Conservation (phyloP, 2,113 vertebrate species). For the Apeltes quadracus region DNA sequence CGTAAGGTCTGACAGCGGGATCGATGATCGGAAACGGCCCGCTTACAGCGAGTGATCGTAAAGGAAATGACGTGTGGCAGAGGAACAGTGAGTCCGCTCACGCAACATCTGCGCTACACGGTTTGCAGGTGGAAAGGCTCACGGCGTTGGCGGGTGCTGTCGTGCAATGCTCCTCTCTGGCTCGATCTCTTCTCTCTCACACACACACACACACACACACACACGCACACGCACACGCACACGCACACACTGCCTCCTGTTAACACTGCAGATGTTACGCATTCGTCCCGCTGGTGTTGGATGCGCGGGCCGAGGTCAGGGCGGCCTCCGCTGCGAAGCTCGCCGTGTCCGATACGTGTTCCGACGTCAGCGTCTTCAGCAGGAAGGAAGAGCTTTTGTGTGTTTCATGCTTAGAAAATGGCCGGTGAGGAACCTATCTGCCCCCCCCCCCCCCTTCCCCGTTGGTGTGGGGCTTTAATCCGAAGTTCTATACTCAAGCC, state of each 20-base stretch:
- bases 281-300: slow-evolving; percentile 57
- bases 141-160: not conserved
- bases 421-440: slow-evolving; percentile 2
- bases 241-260: slow-evolving; percentile 33
- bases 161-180: slow-evolving; percentile 6
- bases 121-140: not conserved
- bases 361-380: not conserved
- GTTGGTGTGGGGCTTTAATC: slow-evolving; percentile 41
- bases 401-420: too few relatives aligned
- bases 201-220: slow-evolving; percentile 4
- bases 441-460: slow-evolving; percentile 24
- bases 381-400: not conserved
- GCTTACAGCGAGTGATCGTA: not conserved
- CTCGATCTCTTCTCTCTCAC: slow-evolving; percentile 9
- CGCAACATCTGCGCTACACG: slow-evolving; percentile 1
- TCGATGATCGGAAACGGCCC: not conserved
- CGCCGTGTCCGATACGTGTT: too few relatives aligned
- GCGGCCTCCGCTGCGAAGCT: too few relatives aligned
- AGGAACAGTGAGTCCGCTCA: not conserved
- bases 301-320: too few relatives aligned
- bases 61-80: too few relatives aligned
- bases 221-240: not conserved
- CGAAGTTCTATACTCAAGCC: slow-evolving; percentile 23
- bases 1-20: slow-evolving; percentile 23
- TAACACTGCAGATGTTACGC: slow-evolving; percentile 59